Conservation (phyloP, 2,888 invertebrate genomes). For the Cynaeus angustus region DNA sequence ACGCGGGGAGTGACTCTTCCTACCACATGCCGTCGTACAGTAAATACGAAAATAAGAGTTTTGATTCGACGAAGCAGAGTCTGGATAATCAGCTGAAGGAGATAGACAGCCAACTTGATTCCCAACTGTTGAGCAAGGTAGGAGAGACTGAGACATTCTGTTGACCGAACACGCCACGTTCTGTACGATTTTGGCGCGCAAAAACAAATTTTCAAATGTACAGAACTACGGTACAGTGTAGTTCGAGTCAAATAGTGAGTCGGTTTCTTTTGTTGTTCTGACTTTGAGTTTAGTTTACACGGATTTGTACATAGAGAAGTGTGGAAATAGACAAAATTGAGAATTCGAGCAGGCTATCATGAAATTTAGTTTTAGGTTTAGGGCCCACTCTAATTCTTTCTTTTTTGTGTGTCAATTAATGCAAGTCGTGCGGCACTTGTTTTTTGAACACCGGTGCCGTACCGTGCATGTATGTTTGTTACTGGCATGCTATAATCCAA, state of each 20-base stretch:
- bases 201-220: slow-evolving; percentile 47
- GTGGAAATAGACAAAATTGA: slow-evolving; percentile 15
- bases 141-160: slow-evolving; percentile 72
- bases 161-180: slow-evolving; percentile 61
- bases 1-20: slow-evolving; percentile 74
- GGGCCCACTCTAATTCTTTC: too few species aligned
- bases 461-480: slow-evolving; percentile 50
- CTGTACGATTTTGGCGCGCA: slow-evolving; percentile 8
- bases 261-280: slow-evolving; percentile 51
- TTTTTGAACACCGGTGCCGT: background rate
- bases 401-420: too few species aligned
- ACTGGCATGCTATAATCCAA: slow-evolving; percentile 53
- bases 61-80: slow-evolving; percentile 84
- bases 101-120: slow-evolving; percentile 85
- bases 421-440: background rate
- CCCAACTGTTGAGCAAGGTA: slow-evolving; percentile 79
- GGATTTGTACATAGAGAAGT: slow-evolving; percentile 22
- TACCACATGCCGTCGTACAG: slow-evolving; percentile 72
- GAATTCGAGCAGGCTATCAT: too few species aligned
- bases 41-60: slow-evolving; percentile 75
- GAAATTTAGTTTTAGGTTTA: too few species aligned
- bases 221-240: slow-evolving; percentile 57
- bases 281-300: slow-evolving; percentile 45
- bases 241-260: slow-evolving; percentile 66
- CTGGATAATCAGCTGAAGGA: slow-evolving; percentile 88